Evolutionary conservation across 2,797 vertebrate genomes (phyloP).

Genomic region (Peromyscus eremicus): DNA sequence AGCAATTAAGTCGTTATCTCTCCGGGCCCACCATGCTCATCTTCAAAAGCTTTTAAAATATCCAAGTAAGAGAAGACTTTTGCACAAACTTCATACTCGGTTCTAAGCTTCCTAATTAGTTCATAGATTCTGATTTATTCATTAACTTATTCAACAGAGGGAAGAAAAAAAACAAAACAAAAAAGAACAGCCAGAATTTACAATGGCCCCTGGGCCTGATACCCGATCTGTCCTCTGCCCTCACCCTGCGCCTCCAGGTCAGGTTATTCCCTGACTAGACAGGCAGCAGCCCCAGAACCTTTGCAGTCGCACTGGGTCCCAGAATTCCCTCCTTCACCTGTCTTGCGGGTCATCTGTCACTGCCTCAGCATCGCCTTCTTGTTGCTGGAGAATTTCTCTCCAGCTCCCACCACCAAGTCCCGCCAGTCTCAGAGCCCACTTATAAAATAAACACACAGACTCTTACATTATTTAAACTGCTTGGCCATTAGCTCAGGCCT

Average conservation of each 20-base stretch:
- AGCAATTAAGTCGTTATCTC: too few species aligned
- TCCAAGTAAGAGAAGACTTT: conserved; percentile 12
- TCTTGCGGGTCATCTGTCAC: neutral
- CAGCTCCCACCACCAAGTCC: too few species aligned
- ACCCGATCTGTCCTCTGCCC: neutral
- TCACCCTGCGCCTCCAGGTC: neutral
- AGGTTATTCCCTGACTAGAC: neutral
- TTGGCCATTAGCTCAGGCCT: too few species aligned
- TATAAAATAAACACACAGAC: too few species aligned
- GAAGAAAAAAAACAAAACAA: neutral
- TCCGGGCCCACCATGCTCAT: neutral
- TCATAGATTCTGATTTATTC: conserved; percentile 36
- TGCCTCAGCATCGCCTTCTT: neutral
- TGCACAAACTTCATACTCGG: neutral
- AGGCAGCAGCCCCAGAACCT: neutral
- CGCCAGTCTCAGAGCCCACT: too few species aligned
- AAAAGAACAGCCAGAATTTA: neutral
- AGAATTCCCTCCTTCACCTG: neutral
- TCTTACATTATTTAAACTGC: too few species aligned
- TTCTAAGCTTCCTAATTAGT: neutral
- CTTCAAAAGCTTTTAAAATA: neutral
- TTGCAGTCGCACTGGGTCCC: neutral
- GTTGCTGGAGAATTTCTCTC: too few species aligned
- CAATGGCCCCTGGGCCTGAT: neutral
- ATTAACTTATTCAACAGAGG: conserved; percentile 15